Percentiles rank a stretch among this genome's conserved stretches.
Conservation (phyloP, 2,888 invertebrate genomes). For the Dicranocentrus wangi region DNA sequence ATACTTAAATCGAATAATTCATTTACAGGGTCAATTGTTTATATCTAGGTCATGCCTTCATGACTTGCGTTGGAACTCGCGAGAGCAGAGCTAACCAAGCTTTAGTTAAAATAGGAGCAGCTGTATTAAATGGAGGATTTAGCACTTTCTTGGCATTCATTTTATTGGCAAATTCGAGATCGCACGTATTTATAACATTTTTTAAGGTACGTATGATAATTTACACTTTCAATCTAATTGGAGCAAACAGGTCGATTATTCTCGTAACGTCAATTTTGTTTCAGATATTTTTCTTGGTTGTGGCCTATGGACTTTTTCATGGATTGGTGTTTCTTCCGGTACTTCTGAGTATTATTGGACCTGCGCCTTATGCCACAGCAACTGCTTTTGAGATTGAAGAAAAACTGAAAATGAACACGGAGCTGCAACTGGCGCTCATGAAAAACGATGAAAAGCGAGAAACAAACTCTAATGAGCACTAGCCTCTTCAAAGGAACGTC, state of each 20-base stretch:
- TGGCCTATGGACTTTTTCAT: slow-evolving; percentile 85
- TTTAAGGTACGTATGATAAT: slow-evolving; percentile 75
- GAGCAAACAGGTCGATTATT: not conserved
- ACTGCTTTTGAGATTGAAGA: too few species aligned
- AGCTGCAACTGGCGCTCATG: slow-evolving; percentile 23
- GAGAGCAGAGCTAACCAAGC: slow-evolving; percentile 75
- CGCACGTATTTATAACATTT: slow-evolving; percentile 77
- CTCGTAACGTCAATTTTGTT: not conserved
- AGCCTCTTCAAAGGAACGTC: too few species aligned
- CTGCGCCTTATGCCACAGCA: slow-evolving; percentile 76
- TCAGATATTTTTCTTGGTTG: slow-evolving; percentile 84
- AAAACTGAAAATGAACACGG: too few species aligned
- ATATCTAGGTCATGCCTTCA: slow-evolving; percentile 84
- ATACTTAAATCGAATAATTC: not conserved
- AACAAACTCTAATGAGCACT: too few species aligned
- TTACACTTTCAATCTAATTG: not conserved
- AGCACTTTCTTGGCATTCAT: slow-evolving; percentile 78
- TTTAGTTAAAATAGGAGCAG: slow-evolving; percentile 76
- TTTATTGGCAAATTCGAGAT: slow-evolving; percentile 76
- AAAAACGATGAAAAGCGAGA: not conserved
- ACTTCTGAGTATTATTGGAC: slow-evolving; percentile 83
- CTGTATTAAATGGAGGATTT: slow-evolving; percentile 77
- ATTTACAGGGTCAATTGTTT: too few species aligned
- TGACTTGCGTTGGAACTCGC: slow-evolving; percentile 79
- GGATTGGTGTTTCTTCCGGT: slow-evolving; percentile 85